Evolutionary conservation across 2,113 vertebrate species (phyloP).

Genomic region (Mixornis gularis): DNA sequence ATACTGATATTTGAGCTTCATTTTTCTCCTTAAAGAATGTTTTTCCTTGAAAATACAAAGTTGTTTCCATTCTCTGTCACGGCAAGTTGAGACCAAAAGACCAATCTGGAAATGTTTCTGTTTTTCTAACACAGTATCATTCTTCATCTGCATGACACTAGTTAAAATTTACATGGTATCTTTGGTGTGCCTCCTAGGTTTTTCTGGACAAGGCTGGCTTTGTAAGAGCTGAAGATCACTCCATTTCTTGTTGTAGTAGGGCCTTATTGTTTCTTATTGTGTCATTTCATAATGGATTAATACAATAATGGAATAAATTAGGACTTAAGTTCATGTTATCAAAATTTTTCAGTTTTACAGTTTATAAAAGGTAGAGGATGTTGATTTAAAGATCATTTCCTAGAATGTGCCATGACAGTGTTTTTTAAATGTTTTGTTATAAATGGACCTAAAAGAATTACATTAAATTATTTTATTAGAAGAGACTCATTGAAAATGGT

Average conservation of each 20-base stretch:
- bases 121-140: neutral
- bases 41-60: neutral
- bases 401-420: neutral
- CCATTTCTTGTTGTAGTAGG: neutral
- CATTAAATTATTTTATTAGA: neutral
- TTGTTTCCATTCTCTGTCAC: neutral
- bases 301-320: neutral
- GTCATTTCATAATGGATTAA: neutral
- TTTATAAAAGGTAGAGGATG: neutral
- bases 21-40: neutral
- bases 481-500: neutral
- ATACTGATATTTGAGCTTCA: neutral
- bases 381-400: neutral
- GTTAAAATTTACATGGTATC: neutral
- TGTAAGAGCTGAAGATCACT: neutral
- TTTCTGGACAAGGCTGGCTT: neutral
- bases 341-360: neutral
- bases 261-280: neutral
- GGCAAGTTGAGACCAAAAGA: neutral
- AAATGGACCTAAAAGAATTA: neutral
- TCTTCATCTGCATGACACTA: neutral
- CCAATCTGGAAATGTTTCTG: neutral
- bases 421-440: neutral
- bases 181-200: neutral
- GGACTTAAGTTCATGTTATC: neutral